Percentiles rank a stretch among this genome's conserved stretches.
Conservation (phyloP, 2,113 vertebrate species). For the Dipodomys ordii region DNA sequence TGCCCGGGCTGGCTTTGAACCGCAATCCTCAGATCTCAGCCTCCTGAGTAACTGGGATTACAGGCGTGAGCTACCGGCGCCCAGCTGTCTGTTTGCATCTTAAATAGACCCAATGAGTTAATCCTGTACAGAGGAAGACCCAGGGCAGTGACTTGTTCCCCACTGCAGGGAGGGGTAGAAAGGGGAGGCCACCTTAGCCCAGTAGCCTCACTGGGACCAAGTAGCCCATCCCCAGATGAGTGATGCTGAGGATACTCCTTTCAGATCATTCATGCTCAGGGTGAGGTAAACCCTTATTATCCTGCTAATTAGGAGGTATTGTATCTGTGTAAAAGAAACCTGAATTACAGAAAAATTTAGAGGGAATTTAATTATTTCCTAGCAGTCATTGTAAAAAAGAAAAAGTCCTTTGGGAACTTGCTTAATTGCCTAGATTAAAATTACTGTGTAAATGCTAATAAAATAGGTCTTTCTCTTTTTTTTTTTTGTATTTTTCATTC, state of each 20-base stretch:
- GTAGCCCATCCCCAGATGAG: neutral
- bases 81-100: neutral
- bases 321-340: constrained; percentile 33
- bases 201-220: too few relatives aligned
- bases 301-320: constrained; percentile 50
- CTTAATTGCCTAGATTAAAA: constrained; percentile 57
- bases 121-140: neutral
- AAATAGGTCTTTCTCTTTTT: neutral
- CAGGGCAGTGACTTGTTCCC: neutral
- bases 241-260: neutral
- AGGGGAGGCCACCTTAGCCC: neutral
- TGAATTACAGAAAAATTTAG: constrained; percentile 37
- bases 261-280: constrained; percentile 13
- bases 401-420: constrained; percentile 45
- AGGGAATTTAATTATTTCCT: constrained; percentile 62
- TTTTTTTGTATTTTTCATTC: neutral
- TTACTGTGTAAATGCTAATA: constrained; percentile 48
- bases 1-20: too few relatives aligned
- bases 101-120: neutral
- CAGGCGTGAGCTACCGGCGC: too few relatives aligned
- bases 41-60: too few relatives aligned
- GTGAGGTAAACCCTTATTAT: constrained; percentile 66
- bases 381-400: constrained; percentile 46
- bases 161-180: neutral
- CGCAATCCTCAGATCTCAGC: too few relatives aligned